Evolutionary conservation across 2,797 vertebrate species (phyloP).

Genomic region (Pangasius sanitwongsei): DNA sequence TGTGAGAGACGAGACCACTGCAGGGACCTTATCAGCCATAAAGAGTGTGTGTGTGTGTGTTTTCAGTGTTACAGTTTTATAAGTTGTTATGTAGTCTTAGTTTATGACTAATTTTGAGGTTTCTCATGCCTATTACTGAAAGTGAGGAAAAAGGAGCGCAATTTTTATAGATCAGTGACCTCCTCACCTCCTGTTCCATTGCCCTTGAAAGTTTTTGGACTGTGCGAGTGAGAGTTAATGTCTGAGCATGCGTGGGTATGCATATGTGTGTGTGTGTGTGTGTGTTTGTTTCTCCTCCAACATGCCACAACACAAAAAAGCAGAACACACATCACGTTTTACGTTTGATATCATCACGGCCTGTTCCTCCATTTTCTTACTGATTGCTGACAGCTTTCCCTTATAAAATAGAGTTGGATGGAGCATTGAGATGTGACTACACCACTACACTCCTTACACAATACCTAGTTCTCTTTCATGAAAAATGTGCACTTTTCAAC

Average conservation of each 20-base stretch:
- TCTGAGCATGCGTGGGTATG: slow-evolving; percentile 3
- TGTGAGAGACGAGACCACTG: slow-evolving; percentile 42
- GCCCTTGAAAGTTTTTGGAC: not conserved
- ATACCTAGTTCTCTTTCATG: not conserved
- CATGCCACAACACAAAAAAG: not conserved
- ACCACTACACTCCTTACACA: not conserved
- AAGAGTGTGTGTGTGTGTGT: not conserved
- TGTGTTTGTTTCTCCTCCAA: not conserved
- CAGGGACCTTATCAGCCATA: slow-evolving; percentile 48
- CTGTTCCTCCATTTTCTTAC: not conserved
- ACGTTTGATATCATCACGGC: not conserved
- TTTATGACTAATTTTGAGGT: not conserved
- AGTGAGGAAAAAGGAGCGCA: not conserved
- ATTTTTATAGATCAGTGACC: not conserved
- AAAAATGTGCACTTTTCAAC: not conserved
- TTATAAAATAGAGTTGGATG: not conserved
- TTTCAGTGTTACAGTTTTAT: not conserved
- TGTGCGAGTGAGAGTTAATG: not conserved
- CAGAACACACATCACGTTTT: not conserved
- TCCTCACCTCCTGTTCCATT: not conserved
- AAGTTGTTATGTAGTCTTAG: not conserved
- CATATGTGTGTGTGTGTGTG: slow-evolving; percentile 13
- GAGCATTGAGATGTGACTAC: not conserved
- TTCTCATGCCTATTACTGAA: not conserved
- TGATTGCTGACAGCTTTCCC: not conserved